Evolutionary conservation across 2,797 vertebrate species (phyloP).

Genomic region (Sebastes vulpes): DNA sequence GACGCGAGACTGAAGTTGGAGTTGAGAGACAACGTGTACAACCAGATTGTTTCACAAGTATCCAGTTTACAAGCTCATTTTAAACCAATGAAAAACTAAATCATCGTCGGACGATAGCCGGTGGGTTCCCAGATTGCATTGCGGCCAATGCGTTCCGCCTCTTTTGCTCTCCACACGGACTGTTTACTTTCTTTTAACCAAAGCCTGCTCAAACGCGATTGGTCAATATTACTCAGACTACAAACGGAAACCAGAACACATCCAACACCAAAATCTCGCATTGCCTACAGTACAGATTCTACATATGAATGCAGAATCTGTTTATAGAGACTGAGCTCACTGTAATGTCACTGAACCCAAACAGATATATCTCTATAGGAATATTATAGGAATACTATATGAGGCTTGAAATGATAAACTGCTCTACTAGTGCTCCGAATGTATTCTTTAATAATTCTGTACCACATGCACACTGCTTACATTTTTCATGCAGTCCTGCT

Average conservation of each 20-base stretch:
- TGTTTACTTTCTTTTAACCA: no score
- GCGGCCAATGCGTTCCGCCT: no score
- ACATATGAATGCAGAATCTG: background rate
- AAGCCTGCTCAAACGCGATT: no score
- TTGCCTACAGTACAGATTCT: no score
- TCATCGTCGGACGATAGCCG: no score
- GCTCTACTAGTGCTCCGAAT: background rate
- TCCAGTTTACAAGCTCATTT: background rate
- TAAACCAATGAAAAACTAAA: background rate
- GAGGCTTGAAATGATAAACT: constrained; percentile 3
- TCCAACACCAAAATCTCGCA: background rate
- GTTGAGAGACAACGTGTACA: background rate
- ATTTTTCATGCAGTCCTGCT: constrained; percentile 10
- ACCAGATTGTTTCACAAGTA: background rate
- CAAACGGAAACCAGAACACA: background rate
- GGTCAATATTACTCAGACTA: background rate
- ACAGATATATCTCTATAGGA: background rate
- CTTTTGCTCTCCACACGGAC: no score
- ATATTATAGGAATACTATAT: background rate
- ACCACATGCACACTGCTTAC: background rate
- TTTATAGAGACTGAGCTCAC: background rate
- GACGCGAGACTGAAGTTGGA: background rate
- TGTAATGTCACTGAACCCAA: background rate
- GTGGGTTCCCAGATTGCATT: no score
- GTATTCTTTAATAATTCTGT: constrained; percentile 21